These are phyloP conservation scores for Dinoponera quadriceps DNA, from an alignment of 1,140 invertebrate species.

Conservation along the genomic window DNA sequence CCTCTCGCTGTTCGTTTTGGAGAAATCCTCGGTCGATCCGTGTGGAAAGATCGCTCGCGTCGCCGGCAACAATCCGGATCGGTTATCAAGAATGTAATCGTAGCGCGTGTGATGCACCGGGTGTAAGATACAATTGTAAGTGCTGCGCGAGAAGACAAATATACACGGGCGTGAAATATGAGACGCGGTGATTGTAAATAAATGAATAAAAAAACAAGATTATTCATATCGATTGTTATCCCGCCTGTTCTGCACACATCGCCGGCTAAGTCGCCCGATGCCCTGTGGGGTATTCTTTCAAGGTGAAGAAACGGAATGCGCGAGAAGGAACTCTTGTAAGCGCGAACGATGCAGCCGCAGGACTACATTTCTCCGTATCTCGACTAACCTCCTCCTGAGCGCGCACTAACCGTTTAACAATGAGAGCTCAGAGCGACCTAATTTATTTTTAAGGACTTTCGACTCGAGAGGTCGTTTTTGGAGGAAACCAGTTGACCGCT, in stretches of 20 bases:
- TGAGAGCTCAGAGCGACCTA: neutral
- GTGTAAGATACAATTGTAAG: too few species aligned
- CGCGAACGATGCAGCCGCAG: neutral
- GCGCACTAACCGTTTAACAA: neutral
- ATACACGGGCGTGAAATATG: too few species aligned
- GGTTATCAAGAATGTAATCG: too few species aligned
- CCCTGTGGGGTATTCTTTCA: constrained; percentile 67
- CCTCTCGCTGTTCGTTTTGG: constrained; percentile 15
- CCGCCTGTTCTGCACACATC: too few species aligned
- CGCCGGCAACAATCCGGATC: neutral
- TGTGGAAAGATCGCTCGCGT: neutral
- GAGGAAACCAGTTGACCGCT: too few species aligned
- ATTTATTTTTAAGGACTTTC: too few species aligned
- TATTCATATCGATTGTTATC: too few species aligned
- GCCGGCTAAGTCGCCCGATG: neutral
- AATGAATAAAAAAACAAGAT: too few species aligned
- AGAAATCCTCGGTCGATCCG: neutral
- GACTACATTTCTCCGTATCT: neutral
- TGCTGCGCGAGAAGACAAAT: too few species aligned
- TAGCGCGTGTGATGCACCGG: too few species aligned
- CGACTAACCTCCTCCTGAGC: neutral
- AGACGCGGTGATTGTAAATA: too few species aligned
- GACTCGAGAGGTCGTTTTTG: too few species aligned
- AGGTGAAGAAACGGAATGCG: constrained; percentile 77
- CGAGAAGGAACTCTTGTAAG: constrained; percentile 67